Conservation (phyloP, 2,113 vertebrate species). For the Chloropsis cyanopogon region DNA sequence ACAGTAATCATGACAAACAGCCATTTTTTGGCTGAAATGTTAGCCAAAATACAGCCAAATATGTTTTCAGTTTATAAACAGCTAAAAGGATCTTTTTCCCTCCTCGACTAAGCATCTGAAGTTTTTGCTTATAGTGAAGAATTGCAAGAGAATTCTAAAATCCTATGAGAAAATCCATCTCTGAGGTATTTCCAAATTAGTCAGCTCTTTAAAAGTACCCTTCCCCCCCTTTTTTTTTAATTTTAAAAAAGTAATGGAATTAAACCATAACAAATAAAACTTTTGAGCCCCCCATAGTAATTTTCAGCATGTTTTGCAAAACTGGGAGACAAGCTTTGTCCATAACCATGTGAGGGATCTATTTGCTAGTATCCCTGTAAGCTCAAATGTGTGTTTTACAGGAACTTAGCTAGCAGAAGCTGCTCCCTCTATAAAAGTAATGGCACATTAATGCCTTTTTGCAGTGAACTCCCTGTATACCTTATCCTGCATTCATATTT, state of each 20-base stretch:
- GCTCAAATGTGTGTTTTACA: neutral
- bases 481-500: neutral
- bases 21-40: neutral
- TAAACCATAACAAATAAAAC: neutral
- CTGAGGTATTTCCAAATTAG: neutral
- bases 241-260: neutral
- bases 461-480: neutral
- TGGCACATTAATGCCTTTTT: slow-evolving; percentile 9
- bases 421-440: slow-evolving; percentile 3
- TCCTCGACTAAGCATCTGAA: neutral
- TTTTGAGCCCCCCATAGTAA: neutral
- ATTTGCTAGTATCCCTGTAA: neutral
- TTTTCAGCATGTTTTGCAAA: neutral
- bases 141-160: neutral
- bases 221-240: rapidly evolving
- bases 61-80: neutral
- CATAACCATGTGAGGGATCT: neutral
- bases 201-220: neutral
- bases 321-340: neutral
- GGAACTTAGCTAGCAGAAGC: slow-evolving; percentile 13
- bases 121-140: neutral
- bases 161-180: neutral
- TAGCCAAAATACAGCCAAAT: neutral
- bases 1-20: neutral
- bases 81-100: neutral